phyloP scores from a whole-genome alignment of 2,888 invertebrate genomes.

The Mycogona germanica region DNA sequence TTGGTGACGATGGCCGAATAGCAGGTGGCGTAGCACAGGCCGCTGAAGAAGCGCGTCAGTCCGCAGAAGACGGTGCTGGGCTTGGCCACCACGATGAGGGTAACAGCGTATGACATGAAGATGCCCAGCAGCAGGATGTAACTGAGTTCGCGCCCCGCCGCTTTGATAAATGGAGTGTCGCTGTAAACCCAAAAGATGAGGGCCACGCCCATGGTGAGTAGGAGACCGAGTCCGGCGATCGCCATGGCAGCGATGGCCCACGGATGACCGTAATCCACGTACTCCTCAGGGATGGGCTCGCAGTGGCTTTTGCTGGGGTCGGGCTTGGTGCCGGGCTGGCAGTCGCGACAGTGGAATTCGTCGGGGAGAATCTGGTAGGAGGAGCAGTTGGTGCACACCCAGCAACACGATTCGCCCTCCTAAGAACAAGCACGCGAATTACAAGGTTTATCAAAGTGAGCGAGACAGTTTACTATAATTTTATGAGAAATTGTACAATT shows the following conservation, averaged over 20 bases:
- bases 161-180: conserved; percentile 44
- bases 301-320: conserved; percentile 35
- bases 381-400: conserved; percentile 41
- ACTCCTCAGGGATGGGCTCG: conserved; percentile 36
- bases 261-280: conserved; percentile 38
- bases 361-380: conserved; percentile 36
- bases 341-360: conserved; percentile 39
- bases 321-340: conserved; percentile 33
- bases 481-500: too few species aligned
- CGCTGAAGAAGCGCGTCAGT: conserved; percentile 41
- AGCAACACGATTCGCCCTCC: conserved; percentile 41
- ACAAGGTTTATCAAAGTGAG: too few species aligned
- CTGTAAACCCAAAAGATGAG: conserved; percentile 40
- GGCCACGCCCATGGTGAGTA: conserved; percentile 37
- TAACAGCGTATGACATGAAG: conserved; percentile 40
- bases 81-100: conserved; percentile 41
- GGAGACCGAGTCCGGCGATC: conserved; percentile 28
- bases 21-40: conserved; percentile 42
- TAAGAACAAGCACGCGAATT: too few species aligned
- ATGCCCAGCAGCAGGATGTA: conserved; percentile 40
- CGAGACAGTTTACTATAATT: too few species aligned
- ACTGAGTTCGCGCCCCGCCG: conserved; percentile 43
- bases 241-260: conserved; percentile 39
- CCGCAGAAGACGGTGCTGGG: conserved; percentile 40
- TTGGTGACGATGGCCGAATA: conserved; percentile 45